Percentiles rank a stretch among this genome's conserved stretches.
These are phyloP conservation scores for Silurus aristotelis DNA, from an alignment of 2,797 vertebrate species.

Conservation along the genomic window DNA sequence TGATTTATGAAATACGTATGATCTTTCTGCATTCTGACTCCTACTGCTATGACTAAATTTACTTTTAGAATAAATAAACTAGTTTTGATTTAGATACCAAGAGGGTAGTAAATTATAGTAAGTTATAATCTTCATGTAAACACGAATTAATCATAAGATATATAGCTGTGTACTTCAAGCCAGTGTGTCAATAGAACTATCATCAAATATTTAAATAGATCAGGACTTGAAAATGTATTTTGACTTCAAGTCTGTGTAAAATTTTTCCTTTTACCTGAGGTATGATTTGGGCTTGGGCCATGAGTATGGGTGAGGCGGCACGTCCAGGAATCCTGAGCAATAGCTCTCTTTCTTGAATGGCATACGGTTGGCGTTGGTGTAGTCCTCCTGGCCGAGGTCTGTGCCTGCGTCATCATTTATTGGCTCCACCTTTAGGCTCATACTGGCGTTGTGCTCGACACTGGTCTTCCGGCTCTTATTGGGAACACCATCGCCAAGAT, in stretches of 20 bases:
- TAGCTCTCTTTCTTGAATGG: constrained; percentile 82
- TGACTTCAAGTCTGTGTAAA: not conserved
- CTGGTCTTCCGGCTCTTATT: constrained; percentile 79
- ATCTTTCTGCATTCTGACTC: constrained; percentile 55
- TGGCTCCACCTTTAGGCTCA: constrained; percentile 82
- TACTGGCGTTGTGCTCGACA: constrained; percentile 71
- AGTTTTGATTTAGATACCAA: constrained; percentile 47
- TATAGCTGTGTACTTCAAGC: not conserved
- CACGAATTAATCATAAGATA: constrained; percentile 34
- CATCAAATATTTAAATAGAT: constrained; percentile 5
- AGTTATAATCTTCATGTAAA: constrained; percentile 33
- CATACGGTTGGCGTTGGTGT: constrained; percentile 68
- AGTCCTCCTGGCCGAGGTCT: constrained; percentile 76
- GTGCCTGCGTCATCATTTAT: constrained; percentile 71
- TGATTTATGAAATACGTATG: constrained; percentile 68
- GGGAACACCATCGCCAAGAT: constrained; percentile 81
- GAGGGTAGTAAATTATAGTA: not conserved
- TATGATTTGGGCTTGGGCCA: constrained; percentile 85
- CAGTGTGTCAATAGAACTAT: not conserved
- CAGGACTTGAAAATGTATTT: not conserved
- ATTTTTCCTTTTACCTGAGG: constrained; percentile 72
- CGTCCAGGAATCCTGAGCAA: constrained; percentile 81
- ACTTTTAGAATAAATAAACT: constrained; percentile 57
- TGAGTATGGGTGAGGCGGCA: constrained; percentile 79
- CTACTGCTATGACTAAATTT: constrained; percentile 50